Evolutionary conservation across 2,797 vertebrate species (phyloP).

Genomic region (Nothura maculosa): DNA sequence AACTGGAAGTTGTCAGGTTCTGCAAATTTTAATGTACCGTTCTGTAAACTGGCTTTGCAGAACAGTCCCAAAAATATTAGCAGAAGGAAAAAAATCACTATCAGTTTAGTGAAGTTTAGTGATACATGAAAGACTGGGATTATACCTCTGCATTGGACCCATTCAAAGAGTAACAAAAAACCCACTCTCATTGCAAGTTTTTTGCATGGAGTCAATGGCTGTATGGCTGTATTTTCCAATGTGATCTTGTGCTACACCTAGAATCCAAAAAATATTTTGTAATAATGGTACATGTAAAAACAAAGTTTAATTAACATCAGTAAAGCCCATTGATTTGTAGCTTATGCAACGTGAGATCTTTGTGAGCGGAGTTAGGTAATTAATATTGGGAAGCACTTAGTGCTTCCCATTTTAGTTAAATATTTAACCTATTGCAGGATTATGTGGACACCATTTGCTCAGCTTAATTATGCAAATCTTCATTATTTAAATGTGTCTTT

Average conservation of each 20-base stretch:
- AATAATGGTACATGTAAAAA: background rate
- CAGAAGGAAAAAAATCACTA: background rate
- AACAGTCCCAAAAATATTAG: background rate
- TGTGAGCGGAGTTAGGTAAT: background rate
- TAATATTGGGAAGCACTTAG: background rate
- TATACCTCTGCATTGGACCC: background rate
- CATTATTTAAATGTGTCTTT: background rate
- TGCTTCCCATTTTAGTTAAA: background rate
- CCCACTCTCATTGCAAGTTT: background rate
- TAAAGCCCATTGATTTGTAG: background rate
- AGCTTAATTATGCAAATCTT: background rate
- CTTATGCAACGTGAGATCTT: background rate
- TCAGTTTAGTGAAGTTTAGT: background rate
- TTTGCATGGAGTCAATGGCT: background rate
- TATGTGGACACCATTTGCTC: background rate
- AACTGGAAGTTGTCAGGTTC: too few species aligned
- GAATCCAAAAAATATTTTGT: background rate
- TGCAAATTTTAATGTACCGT: too few species aligned
- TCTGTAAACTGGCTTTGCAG: background rate
- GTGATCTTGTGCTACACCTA: background rate
- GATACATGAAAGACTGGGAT: background rate
- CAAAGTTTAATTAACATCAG: background rate
- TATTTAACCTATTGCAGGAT: background rate
- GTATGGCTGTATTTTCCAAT: background rate
- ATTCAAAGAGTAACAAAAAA: background rate